Base-by-base conservation (phyloP, 2,797 vertebrate species). In the Lutjanus campechanus region DNA sequence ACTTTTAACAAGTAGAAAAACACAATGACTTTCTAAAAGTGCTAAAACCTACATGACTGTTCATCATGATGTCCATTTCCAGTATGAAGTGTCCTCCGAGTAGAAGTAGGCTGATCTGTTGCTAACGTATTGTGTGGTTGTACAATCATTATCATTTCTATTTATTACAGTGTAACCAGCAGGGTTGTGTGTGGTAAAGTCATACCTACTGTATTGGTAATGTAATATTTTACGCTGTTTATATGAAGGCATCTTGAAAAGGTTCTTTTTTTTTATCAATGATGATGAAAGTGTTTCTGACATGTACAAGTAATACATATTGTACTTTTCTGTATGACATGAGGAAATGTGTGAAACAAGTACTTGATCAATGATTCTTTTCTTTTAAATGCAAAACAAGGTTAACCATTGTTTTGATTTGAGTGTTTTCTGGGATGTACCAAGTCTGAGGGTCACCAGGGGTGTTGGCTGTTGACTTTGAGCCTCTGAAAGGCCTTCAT, bases 91-190 rank as follows among this genome's bases (percentile, higher is more conserved):
- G 29, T 36, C 29, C 29, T 36, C 55, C 81, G 66, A 83, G 79
- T 90, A 90, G 85, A 89, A 67, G 78, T 89, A 89, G 83, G 74
- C 69, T 69, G 73, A 88, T 69, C 59, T 74, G 72, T 88, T 86
- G 70, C 73, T 81, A 53, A 84, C 82, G 85, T 85, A 49, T 84
- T 69, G 85, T 89, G 82, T 87, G 76, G 78, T 70, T 91, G 80
- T 91, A 78, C 56, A 73, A 81, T 88, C 73, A 76, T 79, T 77
- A 81, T 82, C 56, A 64, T 85, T 88, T 89, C 65, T 87, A 87
- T 91, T 85, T 93, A 91, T 90, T 85, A 71, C 51, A 19, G 63
- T 85, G 81, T 87, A 79, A 89, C 79, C 82, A 77, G 79, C 85
- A 76, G 77, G 78, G 66, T 80, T 62, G 79, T 83, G 81, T 69